Percentiles rank a stretch among this genome's conserved stretches.
These are phyloP conservation scores for Cheirogaleus medius DNA, from an alignment of 2,113 vertebrate species.

Conservation along the genomic window DNA sequence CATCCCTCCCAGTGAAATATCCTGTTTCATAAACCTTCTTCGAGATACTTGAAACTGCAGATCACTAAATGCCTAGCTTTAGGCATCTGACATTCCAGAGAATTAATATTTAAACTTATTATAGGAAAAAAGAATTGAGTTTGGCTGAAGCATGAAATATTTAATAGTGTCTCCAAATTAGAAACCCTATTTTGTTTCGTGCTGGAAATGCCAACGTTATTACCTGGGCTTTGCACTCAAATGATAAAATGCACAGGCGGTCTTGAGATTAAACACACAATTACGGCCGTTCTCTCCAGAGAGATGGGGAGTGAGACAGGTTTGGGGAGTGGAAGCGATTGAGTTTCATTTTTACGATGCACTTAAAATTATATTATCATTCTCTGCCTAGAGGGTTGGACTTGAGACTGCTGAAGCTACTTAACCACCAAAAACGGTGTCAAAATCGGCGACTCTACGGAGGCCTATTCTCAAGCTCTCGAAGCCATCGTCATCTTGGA, in stretches of 20 bases:
- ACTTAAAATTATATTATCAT: slow-evolving; percentile 81
- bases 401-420: slow-evolving; percentile 80
- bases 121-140: slow-evolving; percentile 84
- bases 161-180: slow-evolving; percentile 83
- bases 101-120: slow-evolving; percentile 91
- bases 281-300: slow-evolving; percentile 72
- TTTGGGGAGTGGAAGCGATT: slow-evolving; percentile 76
- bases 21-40: slow-evolving; percentile 88
- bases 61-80: slow-evolving; percentile 86
- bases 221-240: slow-evolving; percentile 77
- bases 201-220: slow-evolving; percentile 74
- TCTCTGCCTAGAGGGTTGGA: slow-evolving; percentile 73
- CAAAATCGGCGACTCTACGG: slow-evolving; percentile 84
- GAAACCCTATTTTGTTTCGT: slow-evolving; percentile 78
- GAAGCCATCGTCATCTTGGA: not conserved
- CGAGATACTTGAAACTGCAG: slow-evolving; percentile 86
- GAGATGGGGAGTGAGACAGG: slow-evolving; percentile 68
- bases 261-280: slow-evolving; percentile 70
- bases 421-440: slow-evolving; percentile 85
- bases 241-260: slow-evolving; percentile 63
- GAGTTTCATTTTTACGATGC: slow-evolving; percentile 79
- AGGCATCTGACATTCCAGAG: slow-evolving; percentile 89
- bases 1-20: slow-evolving; percentile 87
- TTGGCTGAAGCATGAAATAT: slow-evolving; percentile 84
- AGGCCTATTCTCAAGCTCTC: slow-evolving; percentile 84